A percentile compares a stretch with the other conserved stretches of the same genome.
phyloP scores from a whole-genome alignment of 2,113 vertebrate genomes.

The Serranochromis macrocephalus region DNA sequence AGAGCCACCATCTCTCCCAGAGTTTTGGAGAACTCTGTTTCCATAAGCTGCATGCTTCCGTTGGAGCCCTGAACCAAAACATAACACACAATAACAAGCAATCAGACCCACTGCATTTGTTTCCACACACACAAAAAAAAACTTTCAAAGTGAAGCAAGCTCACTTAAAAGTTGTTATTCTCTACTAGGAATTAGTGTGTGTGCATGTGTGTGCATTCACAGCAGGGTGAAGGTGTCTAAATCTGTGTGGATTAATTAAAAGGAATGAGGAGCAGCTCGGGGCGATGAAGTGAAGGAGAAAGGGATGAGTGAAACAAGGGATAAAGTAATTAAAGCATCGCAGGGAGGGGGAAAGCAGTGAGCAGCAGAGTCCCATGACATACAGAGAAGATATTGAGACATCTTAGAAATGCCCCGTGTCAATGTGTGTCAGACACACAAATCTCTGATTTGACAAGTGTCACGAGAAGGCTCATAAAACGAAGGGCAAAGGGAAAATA shows the following conservation, averaged over 20 bases:
- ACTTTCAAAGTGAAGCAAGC: constrained; percentile 41
- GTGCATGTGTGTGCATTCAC: constrained; percentile 7
- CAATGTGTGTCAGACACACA: not conserved
- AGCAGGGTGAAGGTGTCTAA: constrained; percentile 58
- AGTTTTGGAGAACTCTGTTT: constrained; percentile 85
- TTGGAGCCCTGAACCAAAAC: constrained; percentile 59
- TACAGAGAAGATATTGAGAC: constrained; percentile 29
- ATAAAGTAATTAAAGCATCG: constrained; percentile 59
- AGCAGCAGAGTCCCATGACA: constrained; percentile 24
- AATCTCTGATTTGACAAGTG: not conserved
- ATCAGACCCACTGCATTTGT: not conserved
- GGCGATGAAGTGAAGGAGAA: constrained; percentile 57
- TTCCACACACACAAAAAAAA: not conserved
- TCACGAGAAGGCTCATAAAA: not conserved
- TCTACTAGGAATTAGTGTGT: constrained; percentile 5
- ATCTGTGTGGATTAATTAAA: constrained; percentile 71
- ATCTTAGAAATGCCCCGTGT: constrained; percentile 8
- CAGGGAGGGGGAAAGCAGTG: constrained; percentile 13
- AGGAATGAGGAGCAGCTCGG: constrained; percentile 55
- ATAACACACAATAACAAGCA: not conserved
- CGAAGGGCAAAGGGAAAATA: not conserved
- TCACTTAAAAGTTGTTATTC: constrained; percentile 27
- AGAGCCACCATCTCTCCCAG: constrained; percentile 82
- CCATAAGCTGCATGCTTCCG: constrained; percentile 89
- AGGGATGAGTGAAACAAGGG: constrained; percentile 53